Percentiles rank a stretch among this genome's conserved stretches.
These are phyloP conservation scores for Aplodontia rufa DNA, from an alignment of 2,113 vertebrate species.

Conservation along the genomic window DNA sequence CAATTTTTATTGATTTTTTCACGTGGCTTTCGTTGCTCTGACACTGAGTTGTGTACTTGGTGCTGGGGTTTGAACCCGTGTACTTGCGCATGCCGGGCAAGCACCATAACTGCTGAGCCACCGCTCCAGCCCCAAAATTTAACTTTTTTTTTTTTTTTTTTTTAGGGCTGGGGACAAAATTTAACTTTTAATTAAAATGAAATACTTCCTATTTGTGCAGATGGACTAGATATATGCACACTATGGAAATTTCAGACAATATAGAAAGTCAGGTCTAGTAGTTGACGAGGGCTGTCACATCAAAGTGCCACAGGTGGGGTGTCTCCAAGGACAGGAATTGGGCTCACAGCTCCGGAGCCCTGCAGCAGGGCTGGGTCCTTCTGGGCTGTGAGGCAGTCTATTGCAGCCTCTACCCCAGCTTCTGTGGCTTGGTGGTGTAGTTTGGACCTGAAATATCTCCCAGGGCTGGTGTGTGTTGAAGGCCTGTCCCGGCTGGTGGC, in stretches of 20 bases:
- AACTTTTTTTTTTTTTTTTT: no score
- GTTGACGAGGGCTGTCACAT: not conserved
- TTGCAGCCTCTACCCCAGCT: not conserved
- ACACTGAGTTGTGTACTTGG: no score
- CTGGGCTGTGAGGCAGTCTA: not conserved
- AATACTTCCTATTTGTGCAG: not conserved
- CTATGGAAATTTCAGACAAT: not conserved
- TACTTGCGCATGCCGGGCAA: no score
- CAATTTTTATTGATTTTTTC: no score
- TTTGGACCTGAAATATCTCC: no score
- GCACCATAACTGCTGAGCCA: no score
- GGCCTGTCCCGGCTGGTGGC: no score
- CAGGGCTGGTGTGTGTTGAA: no score
- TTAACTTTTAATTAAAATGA: not conserved
- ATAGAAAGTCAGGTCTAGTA: not conserved
- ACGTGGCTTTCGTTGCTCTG: no score
- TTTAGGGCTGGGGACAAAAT: no score
- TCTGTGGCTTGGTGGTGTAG: not conserved
- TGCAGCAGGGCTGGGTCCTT: rapidly evolving
- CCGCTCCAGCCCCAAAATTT: no score
- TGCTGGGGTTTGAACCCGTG: no score
- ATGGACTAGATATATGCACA: not conserved
- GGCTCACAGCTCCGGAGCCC: not conserved
- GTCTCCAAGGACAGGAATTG: not conserved
- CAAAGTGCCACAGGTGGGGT: not conserved